phyloP scores from a whole-genome alignment of 2,113 vertebrate species.

The Nothocercus nigrocapillus region DNA sequence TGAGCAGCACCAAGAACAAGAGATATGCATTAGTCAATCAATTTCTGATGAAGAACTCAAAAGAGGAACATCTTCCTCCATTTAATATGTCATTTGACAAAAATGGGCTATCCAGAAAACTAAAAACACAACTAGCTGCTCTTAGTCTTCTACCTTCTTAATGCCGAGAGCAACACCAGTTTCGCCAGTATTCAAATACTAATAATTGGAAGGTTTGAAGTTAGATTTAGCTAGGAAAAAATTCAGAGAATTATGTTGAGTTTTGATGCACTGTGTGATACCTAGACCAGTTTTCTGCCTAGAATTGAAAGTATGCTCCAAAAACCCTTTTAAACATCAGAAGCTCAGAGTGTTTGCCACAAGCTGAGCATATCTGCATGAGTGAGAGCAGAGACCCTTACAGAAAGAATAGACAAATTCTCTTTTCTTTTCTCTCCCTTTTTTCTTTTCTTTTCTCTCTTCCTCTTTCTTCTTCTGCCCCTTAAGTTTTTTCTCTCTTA shows the following conservation, averaged over 20 bases:
- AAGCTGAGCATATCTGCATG: not conserved
- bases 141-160: not conserved
- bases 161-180: not conserved
- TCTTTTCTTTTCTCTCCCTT: not conserved
- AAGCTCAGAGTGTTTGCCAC: not conserved
- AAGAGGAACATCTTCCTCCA: conserved; percentile 28
- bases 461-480: no score
- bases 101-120: conserved; percentile 10
- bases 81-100: not conserved
- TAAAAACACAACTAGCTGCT: conserved; percentile 29
- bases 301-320: not conserved
- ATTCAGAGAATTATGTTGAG: not conserved
- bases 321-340: not conserved
- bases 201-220: not conserved
- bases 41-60: not conserved
- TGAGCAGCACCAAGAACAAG: not conserved
- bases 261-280: not conserved
- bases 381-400: not conserved
- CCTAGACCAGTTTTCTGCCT: not conserved
- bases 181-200: conserved; percentile 39
- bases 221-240: not conserved
- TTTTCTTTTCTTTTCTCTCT: no score
- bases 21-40: conserved; percentile 1
- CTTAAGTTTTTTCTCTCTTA: no score
- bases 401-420: not conserved